Conservation (phyloP, 2,113 vertebrate genomes). For the Aegotheles bennettii region DNA sequence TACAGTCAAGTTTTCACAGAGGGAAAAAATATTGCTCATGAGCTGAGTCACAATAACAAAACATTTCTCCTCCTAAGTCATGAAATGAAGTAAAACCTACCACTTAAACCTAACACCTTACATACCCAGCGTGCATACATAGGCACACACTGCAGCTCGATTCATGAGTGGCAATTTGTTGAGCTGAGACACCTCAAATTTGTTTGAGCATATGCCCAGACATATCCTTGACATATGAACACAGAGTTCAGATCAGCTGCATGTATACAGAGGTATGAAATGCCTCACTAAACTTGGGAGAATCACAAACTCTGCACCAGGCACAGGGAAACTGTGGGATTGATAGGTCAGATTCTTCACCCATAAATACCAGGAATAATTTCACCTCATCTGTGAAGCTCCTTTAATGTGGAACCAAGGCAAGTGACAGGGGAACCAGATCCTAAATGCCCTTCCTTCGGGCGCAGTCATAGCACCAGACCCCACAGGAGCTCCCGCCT, state of each 20-base stretch:
- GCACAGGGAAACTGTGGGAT: not conserved
- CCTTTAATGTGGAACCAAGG: not conserved
- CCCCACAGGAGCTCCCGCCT: not conserved
- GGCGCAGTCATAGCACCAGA: not conserved
- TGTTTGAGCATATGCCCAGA: not conserved
- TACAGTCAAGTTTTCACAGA: not conserved
- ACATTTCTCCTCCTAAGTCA: not conserved
- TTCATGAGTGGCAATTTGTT: not conserved
- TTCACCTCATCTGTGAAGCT: not conserved
- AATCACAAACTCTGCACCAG: not conserved
- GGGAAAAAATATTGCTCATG: not conserved
- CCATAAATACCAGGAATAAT: not conserved
- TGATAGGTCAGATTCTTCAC: not conserved
- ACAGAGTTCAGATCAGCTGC: not conserved
- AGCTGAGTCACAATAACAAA: not conserved
- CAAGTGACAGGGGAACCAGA: not conserved
- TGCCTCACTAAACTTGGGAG: not conserved
- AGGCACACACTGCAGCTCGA: not conserved
- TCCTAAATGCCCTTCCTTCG: not conserved
- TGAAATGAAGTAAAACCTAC: not conserved
- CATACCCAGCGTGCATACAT: not conserved
- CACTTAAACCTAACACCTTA: not conserved
- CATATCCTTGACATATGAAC: not conserved
- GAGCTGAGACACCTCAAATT: not conserved
- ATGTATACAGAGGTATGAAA: not conserved